These are phyloP conservation scores for Callimorpha dominula DNA, from an alignment of 2,888 invertebrate species.

Conservation along the genomic window DNA sequence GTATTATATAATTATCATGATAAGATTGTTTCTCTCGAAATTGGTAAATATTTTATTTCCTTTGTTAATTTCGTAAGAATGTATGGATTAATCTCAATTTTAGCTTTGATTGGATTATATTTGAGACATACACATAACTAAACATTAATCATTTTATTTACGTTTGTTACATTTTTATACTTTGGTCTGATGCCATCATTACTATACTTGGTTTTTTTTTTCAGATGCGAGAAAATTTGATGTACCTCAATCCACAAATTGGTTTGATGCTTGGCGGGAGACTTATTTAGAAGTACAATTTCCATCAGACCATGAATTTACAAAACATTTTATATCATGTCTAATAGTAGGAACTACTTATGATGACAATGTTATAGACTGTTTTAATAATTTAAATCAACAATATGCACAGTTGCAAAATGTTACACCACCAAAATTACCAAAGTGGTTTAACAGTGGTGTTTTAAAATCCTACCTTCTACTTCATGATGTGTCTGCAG, in stretches of 20 bases:
- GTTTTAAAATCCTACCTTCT: conserved; percentile 96
- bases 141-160: not conserved
- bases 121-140: no score
- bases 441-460: conserved; percentile 93
- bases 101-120: no score
- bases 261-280: conserved; percentile 98
- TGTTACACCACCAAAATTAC: conserved; percentile 91
- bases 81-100: no score
- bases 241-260: conserved; percentile 93
- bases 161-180: not conserved
- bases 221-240: conserved; percentile 87
- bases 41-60: conserved; percentile 73
- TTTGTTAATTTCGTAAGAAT: not conserved
- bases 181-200: not conserved
- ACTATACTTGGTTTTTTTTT: not conserved
- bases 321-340: conserved; percentile 95
- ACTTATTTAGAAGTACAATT: conserved; percentile 95
- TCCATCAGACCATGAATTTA: conserved; percentile 98
- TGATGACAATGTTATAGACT: conserved; percentile 93
- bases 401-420: conserved; percentile 93
- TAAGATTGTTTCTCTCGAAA: conserved; percentile 84
- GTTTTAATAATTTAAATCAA: conserved; percentile 92
- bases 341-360: conserved; percentile 91
- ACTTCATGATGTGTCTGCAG: conserved; percentile 92
- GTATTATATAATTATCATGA: conserved; percentile 88